phyloP scores from a whole-genome alignment of 2,113 vertebrate genomes.

The Fregetta grallaria region DNA sequence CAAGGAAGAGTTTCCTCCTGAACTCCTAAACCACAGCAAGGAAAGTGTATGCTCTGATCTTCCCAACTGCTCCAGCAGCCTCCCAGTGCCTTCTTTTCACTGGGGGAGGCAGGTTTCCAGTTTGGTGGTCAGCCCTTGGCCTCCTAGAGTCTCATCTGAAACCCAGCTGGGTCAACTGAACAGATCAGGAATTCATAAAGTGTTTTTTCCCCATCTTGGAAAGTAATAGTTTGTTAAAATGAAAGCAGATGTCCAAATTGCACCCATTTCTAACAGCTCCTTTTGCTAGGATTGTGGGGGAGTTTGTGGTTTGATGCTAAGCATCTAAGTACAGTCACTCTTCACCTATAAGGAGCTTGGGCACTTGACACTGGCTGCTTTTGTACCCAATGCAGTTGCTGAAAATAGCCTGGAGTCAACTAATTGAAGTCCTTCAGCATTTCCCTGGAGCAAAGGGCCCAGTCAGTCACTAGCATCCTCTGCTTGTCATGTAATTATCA shows the following conservation, averaged over 20 bases:
- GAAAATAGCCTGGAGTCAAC: background rate
- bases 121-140: background rate
- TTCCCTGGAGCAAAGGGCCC: background rate
- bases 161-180: background rate
- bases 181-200: background rate
- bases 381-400: background rate
- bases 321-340: background rate
- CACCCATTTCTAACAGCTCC: background rate
- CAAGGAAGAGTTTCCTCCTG: background rate
- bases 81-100: background rate
- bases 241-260: background rate
- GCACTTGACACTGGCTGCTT: background rate
- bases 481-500: background rate
- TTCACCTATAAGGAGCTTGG: background rate
- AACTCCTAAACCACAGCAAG: background rate
- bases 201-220: rapidly evolving
- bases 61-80: background rate
- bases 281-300: background rate
- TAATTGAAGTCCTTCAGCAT: background rate
- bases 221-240: background rate
- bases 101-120: background rate
- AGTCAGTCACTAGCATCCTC: background rate
- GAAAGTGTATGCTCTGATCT: background rate
- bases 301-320: background rate
- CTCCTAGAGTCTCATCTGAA: background rate